phyloP scores from a whole-genome alignment of 30 jellyfish, hydroid and myxozoan species.

The Aurelia coerulea region DNA sequence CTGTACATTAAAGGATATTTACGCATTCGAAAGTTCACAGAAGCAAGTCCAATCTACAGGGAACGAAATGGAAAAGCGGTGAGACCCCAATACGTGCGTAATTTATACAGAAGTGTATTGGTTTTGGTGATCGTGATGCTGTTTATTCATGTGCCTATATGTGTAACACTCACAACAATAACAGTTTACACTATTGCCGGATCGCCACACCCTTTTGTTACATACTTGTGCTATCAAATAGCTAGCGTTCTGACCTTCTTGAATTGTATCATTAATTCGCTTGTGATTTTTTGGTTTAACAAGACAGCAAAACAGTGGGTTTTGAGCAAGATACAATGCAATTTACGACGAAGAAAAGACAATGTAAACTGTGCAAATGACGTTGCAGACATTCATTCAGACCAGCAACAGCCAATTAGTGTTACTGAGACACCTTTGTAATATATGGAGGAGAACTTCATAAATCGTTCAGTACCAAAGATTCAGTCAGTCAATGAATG shows the following conservation, averaged over 20 bases:
- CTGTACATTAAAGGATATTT: constrained; percentile 19
- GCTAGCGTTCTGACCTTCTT: not conserved
- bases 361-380: too few relatives aligned
- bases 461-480: too few relatives aligned
- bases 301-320: not conserved
- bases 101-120: too few relatives aligned
- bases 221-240: not conserved
- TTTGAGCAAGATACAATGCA: not conserved
- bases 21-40: not conserved
- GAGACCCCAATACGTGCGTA: not conserved
- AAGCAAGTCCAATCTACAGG: constrained; percentile 15
- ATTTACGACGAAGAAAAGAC: too few relatives aligned
- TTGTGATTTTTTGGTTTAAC: not conserved
- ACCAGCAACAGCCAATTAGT: too few relatives aligned
- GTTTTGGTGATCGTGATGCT: not conserved
- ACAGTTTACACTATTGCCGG: not conserved
- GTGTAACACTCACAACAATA: not conserved
- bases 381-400: too few relatives aligned
- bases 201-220: too few relatives aligned
- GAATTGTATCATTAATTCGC: not conserved
- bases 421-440: too few relatives aligned
- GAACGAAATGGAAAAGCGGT: not conserved
- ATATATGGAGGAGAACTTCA: too few relatives aligned
- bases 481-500: too few relatives aligned
- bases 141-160: not conserved